Evolutionary conservation across 2,797 vertebrate species (phyloP).

Genomic region (Anniella stebbinsi): DNA sequence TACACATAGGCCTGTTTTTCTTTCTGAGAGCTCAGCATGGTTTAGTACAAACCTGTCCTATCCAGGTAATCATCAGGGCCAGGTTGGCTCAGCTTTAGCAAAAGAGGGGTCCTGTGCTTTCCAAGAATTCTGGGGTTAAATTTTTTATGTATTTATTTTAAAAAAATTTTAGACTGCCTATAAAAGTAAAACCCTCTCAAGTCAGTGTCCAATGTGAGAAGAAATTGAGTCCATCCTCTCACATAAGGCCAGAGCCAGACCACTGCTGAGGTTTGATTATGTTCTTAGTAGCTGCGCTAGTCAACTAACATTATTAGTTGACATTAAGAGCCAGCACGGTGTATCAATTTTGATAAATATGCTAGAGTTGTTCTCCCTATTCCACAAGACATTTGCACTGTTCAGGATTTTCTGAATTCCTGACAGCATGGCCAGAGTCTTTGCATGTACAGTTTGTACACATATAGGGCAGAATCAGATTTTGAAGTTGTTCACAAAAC

Average conservation of each 20-base stretch:
- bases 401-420: background rate
- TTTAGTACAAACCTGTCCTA: background rate
- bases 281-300: background rate
- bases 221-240: background rate
- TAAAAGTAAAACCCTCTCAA: no score
- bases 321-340: background rate
- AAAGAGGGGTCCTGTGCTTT: background rate
- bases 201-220: no score
- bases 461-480: no score
- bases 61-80: background rate
- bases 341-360: background rate
- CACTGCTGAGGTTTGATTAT: background rate
- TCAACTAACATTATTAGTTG: background rate
- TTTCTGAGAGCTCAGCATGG: background rate
- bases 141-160: background rate
- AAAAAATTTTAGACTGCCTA: no score
- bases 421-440: background rate
- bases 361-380: background rate
- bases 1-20: background rate
- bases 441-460: no score
- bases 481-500: no score
- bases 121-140: background rate
- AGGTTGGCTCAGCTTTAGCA: background rate
- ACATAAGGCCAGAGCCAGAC: background rate
- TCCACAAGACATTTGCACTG: background rate